phyloP scores from a whole-genome alignment of 35 echinoderm and acorn worm species.

The Apostichopus californicus region DNA sequence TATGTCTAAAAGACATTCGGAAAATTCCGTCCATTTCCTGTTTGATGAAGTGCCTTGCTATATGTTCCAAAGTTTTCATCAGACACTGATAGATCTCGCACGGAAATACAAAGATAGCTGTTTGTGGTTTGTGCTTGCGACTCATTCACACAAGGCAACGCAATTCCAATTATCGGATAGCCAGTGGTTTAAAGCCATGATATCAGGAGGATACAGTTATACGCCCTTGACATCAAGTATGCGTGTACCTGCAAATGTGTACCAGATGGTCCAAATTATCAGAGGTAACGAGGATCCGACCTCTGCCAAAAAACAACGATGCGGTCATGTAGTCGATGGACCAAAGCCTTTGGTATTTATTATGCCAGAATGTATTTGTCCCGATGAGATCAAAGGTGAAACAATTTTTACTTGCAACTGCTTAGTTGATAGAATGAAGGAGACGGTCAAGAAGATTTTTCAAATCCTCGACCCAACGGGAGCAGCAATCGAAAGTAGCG shows the following conservation, averaged over 20 bases:
- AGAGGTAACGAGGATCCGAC: constrained; percentile 2
- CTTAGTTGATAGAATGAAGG: neutral
- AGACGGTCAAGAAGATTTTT: neutral
- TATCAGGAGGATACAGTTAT: neutral
- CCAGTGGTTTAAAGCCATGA: constrained; percentile 13
- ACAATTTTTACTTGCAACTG: neutral
- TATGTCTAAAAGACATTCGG: neutral
- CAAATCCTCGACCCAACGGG: neutral
- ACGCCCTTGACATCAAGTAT: neutral
- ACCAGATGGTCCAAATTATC: constrained; percentile 23
- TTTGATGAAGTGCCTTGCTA: constrained; percentile 25
- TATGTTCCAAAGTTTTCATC: constrained; percentile 6
- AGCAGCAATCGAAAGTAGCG: neutral
- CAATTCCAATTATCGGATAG: neutral
- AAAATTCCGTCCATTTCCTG: neutral
- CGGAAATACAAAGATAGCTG: neutral
- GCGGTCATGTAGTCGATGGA: constrained; percentile 2
- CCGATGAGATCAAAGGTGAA: neutral
- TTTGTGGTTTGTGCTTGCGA: constrained; percentile 24
- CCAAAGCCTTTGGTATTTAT: constrained; percentile 27
- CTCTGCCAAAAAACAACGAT: neutral
- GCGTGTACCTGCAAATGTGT: neutral
- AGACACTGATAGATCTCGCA: neutral
- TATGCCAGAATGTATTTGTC: neutral
- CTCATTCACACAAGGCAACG: constrained; percentile 21